Evolutionary conservation across 1,140 invertebrate species (phyloP).

Genomic region (Scaptomyza montana): DNA sequence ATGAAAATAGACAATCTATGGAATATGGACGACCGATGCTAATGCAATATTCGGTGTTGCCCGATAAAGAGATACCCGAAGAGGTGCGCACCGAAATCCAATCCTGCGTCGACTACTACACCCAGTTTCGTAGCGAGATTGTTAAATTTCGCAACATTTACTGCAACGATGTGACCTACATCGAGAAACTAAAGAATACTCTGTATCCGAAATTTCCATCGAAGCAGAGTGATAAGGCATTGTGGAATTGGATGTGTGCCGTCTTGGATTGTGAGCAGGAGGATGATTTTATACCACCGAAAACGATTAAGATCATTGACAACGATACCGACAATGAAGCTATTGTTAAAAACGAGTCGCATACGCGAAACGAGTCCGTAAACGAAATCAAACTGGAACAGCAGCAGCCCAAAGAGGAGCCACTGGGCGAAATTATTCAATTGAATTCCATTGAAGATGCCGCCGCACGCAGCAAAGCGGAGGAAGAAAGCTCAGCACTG

Average conservation of each 20-base stretch:
- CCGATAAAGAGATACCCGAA: constrained; percentile 92
- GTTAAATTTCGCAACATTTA: constrained; percentile 91
- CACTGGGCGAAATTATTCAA: constrained; percentile 31
- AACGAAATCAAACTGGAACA: constrained; percentile 54
- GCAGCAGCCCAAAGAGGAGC: constrained; percentile 54
- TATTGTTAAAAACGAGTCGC: constrained; percentile 53
- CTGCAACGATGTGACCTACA: constrained; percentile 89
- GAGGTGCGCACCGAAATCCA: constrained; percentile 94
- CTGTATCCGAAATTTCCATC: constrained; percentile 87
- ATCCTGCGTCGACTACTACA: constrained; percentile 93
- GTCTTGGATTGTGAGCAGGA: constrained; percentile 78
- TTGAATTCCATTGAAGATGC: constrained; percentile 52
- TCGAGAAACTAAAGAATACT: constrained; percentile 91
- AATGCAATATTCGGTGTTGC: constrained; percentile 92
- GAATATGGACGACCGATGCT: constrained; percentile 96
- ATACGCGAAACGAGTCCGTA: constrained; percentile 12
- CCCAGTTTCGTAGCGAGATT: constrained; percentile 88
- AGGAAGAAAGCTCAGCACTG: constrained; percentile 53
- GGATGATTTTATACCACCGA: constrained; percentile 80
- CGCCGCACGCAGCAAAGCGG: constrained; percentile 55
- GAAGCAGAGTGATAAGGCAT: constrained; percentile 87
- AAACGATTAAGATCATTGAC: constrained; percentile 77
- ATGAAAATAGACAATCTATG: constrained; percentile 92
- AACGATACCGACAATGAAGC: constrained; percentile 59
- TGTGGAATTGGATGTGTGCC: constrained; percentile 86